phyloP scores from a whole-genome alignment of 2,797 vertebrate species.

The Pseudochirops corinnae region DNA sequence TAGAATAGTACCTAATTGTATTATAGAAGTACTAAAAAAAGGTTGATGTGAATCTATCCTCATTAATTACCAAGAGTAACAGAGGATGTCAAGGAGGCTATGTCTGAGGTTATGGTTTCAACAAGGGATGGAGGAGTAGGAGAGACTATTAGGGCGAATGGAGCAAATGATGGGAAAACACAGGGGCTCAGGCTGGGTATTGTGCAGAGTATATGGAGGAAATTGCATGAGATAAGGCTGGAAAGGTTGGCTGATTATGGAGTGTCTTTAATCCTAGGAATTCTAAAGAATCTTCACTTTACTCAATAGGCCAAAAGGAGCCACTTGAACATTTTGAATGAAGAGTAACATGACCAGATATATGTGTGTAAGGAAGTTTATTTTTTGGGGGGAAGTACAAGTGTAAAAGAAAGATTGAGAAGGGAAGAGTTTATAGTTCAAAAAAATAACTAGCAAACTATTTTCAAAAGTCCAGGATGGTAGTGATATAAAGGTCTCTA shows the following conservation, averaged over 20 bases:
- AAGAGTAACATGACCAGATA: background rate
- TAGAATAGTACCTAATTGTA: background rate
- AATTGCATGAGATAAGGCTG: background rate
- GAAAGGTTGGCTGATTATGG: background rate
- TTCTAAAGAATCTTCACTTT: background rate
- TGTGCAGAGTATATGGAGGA: background rate
- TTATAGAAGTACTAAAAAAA: background rate
- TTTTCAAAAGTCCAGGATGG: background rate
- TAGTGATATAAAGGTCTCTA: background rate
- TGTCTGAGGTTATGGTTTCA: background rate
- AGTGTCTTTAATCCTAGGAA: background rate
- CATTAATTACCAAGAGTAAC: background rate
- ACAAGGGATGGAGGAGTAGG: background rate
- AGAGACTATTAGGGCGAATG: background rate
- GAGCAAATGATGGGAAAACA: background rate
- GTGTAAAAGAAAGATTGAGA: background rate
- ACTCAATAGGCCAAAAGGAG: background rate
- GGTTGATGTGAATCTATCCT: background rate
- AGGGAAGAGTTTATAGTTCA: background rate
- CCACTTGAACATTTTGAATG: background rate
- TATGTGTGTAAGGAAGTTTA: background rate
- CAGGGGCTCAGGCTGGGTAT: background rate
- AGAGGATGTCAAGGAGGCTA: background rate
- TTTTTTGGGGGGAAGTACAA: background rate
- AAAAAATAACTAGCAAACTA: background rate